These are phyloP conservation scores for Sinentomon sp. DNA, from an alignment of 2,888 invertebrate genomes.

Conservation along the genomic window DNA sequence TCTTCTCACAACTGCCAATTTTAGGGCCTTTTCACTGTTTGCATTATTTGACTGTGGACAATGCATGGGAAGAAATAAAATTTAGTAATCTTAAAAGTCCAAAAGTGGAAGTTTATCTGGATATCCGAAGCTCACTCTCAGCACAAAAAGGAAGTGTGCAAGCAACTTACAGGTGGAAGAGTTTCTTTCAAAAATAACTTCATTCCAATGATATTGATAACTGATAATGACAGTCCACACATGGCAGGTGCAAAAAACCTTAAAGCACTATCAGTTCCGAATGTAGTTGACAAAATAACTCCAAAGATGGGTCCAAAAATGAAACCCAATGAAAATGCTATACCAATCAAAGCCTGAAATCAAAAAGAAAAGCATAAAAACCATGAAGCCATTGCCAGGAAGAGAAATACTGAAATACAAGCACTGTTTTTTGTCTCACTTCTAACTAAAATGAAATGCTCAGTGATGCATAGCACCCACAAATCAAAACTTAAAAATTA, in stretches of 20 bases:
- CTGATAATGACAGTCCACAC: conserved; percentile 40
- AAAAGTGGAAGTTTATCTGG: conserved; percentile 3
- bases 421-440: too few species aligned
- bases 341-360: conserved; percentile 77
- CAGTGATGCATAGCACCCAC: too few species aligned
- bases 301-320: conserved; percentile 85
- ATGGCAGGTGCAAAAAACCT: conserved; percentile 61
- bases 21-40: too few species aligned
- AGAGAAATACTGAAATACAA: too few species aligned
- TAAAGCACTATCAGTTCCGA: conserved; percentile 27
- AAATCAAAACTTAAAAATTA: too few species aligned
- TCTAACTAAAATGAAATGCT: too few species aligned
- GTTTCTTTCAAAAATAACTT: conserved; percentile 50
- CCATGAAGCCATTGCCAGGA: too few species aligned
- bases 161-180: conserved; percentile 33
- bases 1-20: too few species aligned
- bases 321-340: conserved; percentile 94
- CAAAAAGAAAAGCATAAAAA: conserved; percentile 10
- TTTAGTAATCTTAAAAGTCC: conserved; percentile 11
- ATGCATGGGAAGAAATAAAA: too few species aligned
- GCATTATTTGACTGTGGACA: too few species aligned
- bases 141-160: conserved; percentile 15
- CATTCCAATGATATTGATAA: conserved; percentile 49
- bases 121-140: conserved; percentile 3
- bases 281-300: conserved; percentile 36